A percentile compares a stretch with the other conserved stretches of the same genome.
Evolutionary conservation across 2,888 invertebrate species (phyloP).

Genomic region (Caenorhabditis sp.): DNA sequence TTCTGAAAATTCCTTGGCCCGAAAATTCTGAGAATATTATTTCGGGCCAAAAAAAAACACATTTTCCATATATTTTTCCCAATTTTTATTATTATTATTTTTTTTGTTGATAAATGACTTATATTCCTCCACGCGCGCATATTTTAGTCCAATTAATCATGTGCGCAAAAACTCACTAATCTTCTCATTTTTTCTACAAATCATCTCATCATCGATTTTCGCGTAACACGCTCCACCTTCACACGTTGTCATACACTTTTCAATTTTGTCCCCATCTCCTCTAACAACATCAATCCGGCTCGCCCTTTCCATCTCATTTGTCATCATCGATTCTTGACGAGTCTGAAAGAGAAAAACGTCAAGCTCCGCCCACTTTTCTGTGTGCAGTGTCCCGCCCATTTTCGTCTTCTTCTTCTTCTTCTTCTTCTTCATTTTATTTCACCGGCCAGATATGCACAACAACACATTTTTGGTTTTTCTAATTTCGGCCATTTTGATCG

Average conservation of each 20-base stretch:
- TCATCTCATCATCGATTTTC: not conserved
- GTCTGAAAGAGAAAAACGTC: slow-evolving; percentile 1
- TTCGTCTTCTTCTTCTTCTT: not conserved
- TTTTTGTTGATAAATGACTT: not conserved
- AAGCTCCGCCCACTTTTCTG: slow-evolving; percentile 9
- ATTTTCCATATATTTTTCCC: too few relatives aligned
- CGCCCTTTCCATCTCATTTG: not conserved
- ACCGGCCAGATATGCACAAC: not conserved
- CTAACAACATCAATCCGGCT: not conserved
- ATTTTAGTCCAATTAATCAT: not conserved
- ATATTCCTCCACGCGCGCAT: not conserved
- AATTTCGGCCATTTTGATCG: not conserved
- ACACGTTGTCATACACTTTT: slow-evolving; percentile 15
- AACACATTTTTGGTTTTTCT: not conserved
- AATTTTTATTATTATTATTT: not conserved
- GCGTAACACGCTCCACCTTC: slow-evolving; percentile 29
- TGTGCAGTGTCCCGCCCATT: not conserved
- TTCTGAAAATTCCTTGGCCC: too few relatives aligned
- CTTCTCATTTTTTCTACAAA: not conserved
- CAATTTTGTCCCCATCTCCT: slow-evolving; percentile 7
- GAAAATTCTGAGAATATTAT: too few relatives aligned
- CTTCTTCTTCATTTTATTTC: too few relatives aligned
- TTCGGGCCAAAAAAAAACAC: too few relatives aligned
- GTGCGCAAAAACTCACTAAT: not conserved
- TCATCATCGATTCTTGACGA: not conserved